phyloP scores from a whole-genome alignment of 2,888 invertebrate genomes.

The Tanytarsus gracilentus region DNA sequence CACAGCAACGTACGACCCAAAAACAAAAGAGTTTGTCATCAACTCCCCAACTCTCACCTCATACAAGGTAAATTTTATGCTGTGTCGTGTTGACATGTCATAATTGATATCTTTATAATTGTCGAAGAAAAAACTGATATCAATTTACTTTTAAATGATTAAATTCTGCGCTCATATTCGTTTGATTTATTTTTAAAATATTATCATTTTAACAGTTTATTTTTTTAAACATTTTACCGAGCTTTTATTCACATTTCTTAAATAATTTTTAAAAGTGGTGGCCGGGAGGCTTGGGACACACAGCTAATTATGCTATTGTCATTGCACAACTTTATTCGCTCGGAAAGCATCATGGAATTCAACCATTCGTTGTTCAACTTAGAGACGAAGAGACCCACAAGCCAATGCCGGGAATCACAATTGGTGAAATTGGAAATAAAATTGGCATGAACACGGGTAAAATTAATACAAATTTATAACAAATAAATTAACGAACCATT shows the following conservation, averaged over 20 bases:
- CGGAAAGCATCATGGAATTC: constrained; percentile 78
- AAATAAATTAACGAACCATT: constrained; percentile 33
- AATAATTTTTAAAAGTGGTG: constrained; percentile 11
- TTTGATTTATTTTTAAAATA: neutral
- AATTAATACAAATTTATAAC: constrained; percentile 56
- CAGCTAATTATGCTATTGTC: constrained; percentile 85
- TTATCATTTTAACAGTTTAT: neutral
- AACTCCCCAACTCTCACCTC: constrained; percentile 74
- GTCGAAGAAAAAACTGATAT: no score
- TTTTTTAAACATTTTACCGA: neutral
- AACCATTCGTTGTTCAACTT: constrained; percentile 87
- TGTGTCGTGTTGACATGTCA: neutral
- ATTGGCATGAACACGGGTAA: constrained; percentile 84
- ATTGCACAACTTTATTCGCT: constrained; percentile 83
- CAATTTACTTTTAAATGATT: no score
- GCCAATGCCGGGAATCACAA: constrained; percentile 76
- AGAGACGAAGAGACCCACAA: constrained; percentile 80
- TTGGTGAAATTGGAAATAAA: constrained; percentile 94
- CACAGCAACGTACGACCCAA: constrained; percentile 71
- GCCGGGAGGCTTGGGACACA: constrained; percentile 65
- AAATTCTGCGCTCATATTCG: no score
- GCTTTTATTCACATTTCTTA: constrained; percentile 33
- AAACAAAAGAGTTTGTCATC: constrained; percentile 67
- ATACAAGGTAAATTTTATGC: no score
- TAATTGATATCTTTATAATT: neutral